Evolutionary conservation across 2,888 invertebrate species (phyloP).

Genomic region (Neocrepidodera transversa): DNA sequence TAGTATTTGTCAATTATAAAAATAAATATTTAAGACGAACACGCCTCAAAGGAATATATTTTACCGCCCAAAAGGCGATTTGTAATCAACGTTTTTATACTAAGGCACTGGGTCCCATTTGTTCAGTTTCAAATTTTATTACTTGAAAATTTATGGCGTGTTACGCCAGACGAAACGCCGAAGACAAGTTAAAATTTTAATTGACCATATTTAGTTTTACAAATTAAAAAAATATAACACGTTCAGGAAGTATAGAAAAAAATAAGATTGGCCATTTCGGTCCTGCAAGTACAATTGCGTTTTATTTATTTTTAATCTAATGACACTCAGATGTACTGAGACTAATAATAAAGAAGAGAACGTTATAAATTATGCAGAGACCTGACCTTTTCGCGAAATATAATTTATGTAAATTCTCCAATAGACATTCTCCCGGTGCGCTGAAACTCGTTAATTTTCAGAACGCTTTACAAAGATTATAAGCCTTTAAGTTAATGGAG

Average conservation of each 20-base stretch:
- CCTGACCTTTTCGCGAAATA: conserved; percentile 4
- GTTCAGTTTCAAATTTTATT: conserved; percentile 18
- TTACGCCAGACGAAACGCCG: too few relatives aligned
- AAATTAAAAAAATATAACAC: too few relatives aligned
- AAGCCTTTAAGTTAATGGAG: not conserved
- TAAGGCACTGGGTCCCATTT: conserved; percentile 18
- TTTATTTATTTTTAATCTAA: too few relatives aligned
- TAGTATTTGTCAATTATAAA: conserved; percentile 31
- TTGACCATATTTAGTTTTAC: too few relatives aligned
- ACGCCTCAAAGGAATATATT: conserved; percentile 25
- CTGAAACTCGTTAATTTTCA: conserved; percentile 1
- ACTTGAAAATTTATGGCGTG: conserved; percentile 1
- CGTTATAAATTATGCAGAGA: not conserved
- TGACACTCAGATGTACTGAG: not conserved
- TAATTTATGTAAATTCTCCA: conserved; percentile 6
- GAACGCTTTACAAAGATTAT: not conserved
- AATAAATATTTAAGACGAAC: conserved; percentile 29
- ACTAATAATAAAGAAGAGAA: not conserved
- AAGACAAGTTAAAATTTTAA: too few relatives aligned
- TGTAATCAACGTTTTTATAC: conserved; percentile 22
- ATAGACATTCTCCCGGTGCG: not conserved
- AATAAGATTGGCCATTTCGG: too few relatives aligned
- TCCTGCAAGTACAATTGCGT: too few relatives aligned
- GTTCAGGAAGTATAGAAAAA: too few relatives aligned
- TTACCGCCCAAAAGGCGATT: conserved; percentile 23